Base-by-base conservation (phyloP, 2,113 vertebrate species). In the Procavia capensis region DNA sequence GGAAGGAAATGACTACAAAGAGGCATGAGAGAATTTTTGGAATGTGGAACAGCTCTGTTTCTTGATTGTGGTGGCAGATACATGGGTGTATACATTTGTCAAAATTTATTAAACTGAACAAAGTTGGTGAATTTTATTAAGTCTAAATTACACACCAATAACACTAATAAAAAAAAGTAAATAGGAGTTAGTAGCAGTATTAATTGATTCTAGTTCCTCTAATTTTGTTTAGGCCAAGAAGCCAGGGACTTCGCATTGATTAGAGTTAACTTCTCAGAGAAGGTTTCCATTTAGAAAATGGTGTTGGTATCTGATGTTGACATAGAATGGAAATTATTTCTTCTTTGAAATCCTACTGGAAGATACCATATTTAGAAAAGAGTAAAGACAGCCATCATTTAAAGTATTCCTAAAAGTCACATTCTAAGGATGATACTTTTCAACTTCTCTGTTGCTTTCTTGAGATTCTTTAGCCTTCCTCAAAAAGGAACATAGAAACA, bases 231-330 rank as follows among this genome's bases (percentile, higher is more conserved):
- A 81, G 72, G 29, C 27, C 34, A 47, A 27, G 57, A 94, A 88
- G 16, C 34, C 34, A 85, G 64, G 70, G 36, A 68, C 89, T 93
- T 94, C 88, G 36, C 29, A 76, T 76, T 84, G 92, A 86, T 92
- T 94, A 95, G 54, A 96, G 90, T 90, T 90, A 95, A 79, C 64
- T 92, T 1, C 29, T 95, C 66, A 82, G 92, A 72, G 24, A 84
- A 76, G 29, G 50, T 59, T 50, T 34, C 9, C 90, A 22, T 75
- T 93, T 93, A 79, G 70, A 94, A 84, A 74, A 82, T 76, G 90
- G 76, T 70, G 47, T 95, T 72, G 41, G 43, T 92, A 85, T 92
- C 78, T 95, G 72, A 72, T 88, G 34, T 81, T 91, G 81, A 87
- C 36, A 94, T 61, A 74, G 57, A 83, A 83, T 81, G 43, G 63